These are phyloP conservation scores for Latheticus oryzae DNA, from an alignment of 2,888 invertebrate genomes.

Conservation along the genomic window DNA sequence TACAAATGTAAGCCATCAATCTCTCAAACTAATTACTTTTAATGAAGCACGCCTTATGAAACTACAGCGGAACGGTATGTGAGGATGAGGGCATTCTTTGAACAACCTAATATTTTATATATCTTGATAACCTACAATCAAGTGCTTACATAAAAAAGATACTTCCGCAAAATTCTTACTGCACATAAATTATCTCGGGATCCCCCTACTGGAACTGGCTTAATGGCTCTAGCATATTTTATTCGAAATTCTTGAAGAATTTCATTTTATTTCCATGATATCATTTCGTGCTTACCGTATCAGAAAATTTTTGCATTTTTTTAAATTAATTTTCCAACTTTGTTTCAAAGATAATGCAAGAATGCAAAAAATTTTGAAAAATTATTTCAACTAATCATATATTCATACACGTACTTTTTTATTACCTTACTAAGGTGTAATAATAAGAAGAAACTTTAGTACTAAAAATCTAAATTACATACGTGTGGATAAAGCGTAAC, in stretches of 20 bases:
- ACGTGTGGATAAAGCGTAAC: neutral
- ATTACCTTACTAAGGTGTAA: too few species aligned
- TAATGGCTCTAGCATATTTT: conserved; percentile 43
- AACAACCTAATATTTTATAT: conserved; percentile 40
- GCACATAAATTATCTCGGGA: conserved; percentile 38
- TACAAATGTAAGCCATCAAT: conserved; percentile 45
- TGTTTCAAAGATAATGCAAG: too few species aligned
- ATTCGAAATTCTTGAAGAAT: conserved; percentile 40
- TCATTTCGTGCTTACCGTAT: conserved; percentile 42
- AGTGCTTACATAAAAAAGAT: conserved; percentile 40
- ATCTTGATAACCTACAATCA: conserved; percentile 41
- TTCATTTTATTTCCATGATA: conserved; percentile 39
- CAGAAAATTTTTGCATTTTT: conserved; percentile 37
- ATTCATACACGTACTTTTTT: too few species aligned
- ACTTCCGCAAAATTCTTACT: conserved; percentile 41
- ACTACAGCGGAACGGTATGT: conserved; percentile 40
- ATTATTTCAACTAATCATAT: too few species aligned
- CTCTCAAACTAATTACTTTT: conserved; percentile 45
- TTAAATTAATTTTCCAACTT: conserved; percentile 34
- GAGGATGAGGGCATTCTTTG: conserved; percentile 36
- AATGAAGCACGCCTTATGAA: conserved; percentile 45
- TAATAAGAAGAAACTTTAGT: too few species aligned
- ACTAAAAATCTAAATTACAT: conserved; percentile 3
- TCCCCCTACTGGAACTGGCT: conserved; percentile 33
- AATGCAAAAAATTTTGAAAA: too few species aligned